Conservation (phyloP, 2,113 vertebrate species). For the Probosciger aterrimus region DNA sequence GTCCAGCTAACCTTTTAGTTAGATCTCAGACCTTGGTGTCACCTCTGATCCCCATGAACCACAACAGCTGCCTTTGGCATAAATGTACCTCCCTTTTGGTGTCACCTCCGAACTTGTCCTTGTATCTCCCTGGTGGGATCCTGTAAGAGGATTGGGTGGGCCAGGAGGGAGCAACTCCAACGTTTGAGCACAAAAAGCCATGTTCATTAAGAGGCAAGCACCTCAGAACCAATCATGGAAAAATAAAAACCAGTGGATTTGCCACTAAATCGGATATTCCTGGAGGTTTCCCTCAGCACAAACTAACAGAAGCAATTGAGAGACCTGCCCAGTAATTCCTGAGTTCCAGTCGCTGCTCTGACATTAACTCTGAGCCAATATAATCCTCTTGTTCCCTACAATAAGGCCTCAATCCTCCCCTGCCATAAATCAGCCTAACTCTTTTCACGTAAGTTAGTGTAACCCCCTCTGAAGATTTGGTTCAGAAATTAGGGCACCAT, state of each 20-base stretch:
- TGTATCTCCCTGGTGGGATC: not conserved
- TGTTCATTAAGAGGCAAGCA: not conserved
- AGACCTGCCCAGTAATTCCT: conserved; percentile 33
- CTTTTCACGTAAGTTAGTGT: not conserved
- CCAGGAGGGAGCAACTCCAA: conserved; percentile 15
- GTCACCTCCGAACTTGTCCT: not conserved
- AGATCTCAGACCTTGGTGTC: not conserved
- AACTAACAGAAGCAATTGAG: conserved; percentile 25
- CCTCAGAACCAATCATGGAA: not conserved
- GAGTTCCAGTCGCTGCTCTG: conserved; percentile 17
- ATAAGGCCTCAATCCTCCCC: not conserved
- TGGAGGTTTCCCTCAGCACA: conserved; percentile 28
- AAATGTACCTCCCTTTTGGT: not conserved
- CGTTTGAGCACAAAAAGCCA: conserved; percentile 25
- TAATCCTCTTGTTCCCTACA: conserved; percentile 48
- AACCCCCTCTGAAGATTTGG: not conserved
- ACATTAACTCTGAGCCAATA: conserved; percentile 1
- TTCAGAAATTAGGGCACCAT: not conserved
- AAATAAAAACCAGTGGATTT: conserved; percentile 34
- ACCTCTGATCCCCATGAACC: not conserved
- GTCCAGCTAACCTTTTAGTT: not conserved
- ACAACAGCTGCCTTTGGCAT: not conserved
- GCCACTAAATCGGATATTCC: conserved; percentile 59
- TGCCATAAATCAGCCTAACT: conserved; percentile 2
- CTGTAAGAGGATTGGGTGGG: conserved; percentile 47